Evolutionary conservation across 2,797 vertebrate genomes (phyloP).

Genomic region (Spinibarbus caldwelli): DNA sequence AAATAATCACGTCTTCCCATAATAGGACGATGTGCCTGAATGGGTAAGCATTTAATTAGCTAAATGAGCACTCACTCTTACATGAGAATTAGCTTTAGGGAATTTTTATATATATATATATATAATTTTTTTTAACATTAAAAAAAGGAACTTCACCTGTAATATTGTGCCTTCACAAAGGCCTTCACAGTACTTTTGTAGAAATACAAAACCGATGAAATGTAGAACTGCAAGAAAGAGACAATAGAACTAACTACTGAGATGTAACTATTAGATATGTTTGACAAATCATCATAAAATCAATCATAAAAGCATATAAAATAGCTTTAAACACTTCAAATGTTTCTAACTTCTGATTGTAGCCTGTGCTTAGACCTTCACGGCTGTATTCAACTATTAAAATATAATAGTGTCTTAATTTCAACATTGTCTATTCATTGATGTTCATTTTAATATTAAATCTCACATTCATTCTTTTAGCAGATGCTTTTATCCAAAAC

Average conservation of each 20-base stretch:
- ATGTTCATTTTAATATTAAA: background rate
- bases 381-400: background rate
- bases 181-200: conserved; percentile 75
- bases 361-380: no score
- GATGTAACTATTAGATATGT: background rate
- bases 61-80: background rate
- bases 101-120: background rate
- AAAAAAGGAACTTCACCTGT: conserved; percentile 69
- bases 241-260: background rate
- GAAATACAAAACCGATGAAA: conserved; percentile 66
- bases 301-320: background rate
- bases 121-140: background rate
- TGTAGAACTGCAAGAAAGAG: conserved; percentile 68
- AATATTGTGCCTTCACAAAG: conserved; percentile 71
- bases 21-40: conserved; percentile 7
- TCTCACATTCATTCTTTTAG: background rate
- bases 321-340: background rate
- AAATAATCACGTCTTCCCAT: background rate
- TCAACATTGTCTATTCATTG: background rate
- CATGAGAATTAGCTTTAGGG: background rate
- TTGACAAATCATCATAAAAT: background rate
- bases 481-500: background rate
- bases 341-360: background rate
- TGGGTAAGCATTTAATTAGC: conserved; percentile 14
- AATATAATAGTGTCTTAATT: background rate